phyloP scores from a whole-genome alignment of 1,140 invertebrate species.

The Zaprionus ghesquierei region DNA sequence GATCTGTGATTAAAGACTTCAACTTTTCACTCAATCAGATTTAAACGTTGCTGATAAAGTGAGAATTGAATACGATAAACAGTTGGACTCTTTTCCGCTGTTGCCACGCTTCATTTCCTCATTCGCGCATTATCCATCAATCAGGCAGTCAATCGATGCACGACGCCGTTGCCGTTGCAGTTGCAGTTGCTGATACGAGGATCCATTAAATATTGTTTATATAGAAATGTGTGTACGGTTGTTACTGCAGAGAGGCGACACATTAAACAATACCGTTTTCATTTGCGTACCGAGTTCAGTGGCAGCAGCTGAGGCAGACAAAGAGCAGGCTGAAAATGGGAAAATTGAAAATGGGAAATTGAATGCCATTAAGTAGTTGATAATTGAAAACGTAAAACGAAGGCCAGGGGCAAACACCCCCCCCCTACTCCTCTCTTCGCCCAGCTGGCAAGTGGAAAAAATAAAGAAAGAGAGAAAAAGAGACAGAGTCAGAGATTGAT shows the following conservation, averaged over 20 bases:
- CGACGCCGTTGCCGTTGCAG: not conserved
- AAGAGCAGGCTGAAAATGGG: not conserved
- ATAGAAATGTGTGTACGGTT: not conserved
- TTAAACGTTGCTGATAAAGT: not conserved
- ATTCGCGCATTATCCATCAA: constrained; percentile 1
- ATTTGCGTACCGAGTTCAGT: constrained; percentile 1
- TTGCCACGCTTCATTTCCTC: constrained; percentile 9
- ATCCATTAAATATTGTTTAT: not conserved
- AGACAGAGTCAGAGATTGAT: not conserved
- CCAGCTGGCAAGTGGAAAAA: not conserved
- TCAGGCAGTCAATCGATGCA: constrained; percentile 1
- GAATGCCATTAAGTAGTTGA: constrained; percentile 31
- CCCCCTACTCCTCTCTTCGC: too few species aligned
- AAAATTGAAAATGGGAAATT: constrained; percentile 9
- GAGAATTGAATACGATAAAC: not conserved
- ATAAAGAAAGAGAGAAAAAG: not conserved
- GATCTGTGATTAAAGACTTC: not conserved
- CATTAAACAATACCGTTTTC: constrained; percentile 25
- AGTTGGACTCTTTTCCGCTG: not conserved
- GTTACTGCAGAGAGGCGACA: not conserved
- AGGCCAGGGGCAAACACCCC: not conserved
- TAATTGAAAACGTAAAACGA: constrained; percentile 27
- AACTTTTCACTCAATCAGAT: not conserved
- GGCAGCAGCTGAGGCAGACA: not conserved
- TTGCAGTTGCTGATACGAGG: not conserved